These are phyloP conservation scores for Pseudomyrmex sp. DNA, from an alignment of 1,140 invertebrate genomes.

Conservation along the genomic window DNA sequence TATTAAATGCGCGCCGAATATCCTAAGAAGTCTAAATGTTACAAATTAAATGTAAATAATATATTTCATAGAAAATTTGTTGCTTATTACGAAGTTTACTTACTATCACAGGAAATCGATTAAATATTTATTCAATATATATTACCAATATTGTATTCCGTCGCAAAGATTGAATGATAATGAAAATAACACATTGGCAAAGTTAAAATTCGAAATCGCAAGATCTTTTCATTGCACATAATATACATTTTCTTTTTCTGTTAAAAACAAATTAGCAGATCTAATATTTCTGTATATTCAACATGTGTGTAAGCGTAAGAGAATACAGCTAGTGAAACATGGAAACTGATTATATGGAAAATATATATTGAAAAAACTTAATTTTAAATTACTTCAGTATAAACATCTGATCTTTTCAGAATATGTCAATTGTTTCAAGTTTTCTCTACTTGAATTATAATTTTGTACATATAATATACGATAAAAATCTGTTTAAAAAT, in stretches of 20 bases:
- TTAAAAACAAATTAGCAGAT: slow-evolving; percentile 38
- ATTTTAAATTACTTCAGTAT: slow-evolving; percentile 21
- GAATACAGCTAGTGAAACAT: background rate
- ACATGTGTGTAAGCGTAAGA: slow-evolving; percentile 30
- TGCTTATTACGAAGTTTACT: slow-evolving; percentile 56
- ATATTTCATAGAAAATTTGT: slow-evolving; percentile 40
- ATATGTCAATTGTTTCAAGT: background rate
- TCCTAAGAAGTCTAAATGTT: slow-evolving; percentile 8
- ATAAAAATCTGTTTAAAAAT: slow-evolving; percentile 2
- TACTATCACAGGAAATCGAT: slow-evolving; percentile 59
- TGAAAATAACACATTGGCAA: slow-evolving; percentile 51
- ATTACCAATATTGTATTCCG: slow-evolving; percentile 29
- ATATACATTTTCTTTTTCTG: background rate
- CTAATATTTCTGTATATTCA: slow-evolving; percentile 27
- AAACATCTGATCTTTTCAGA: background rate
- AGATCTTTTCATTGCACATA: slow-evolving; percentile 37
- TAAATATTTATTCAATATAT: slow-evolving; percentile 44
- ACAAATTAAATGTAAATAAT: slow-evolving; percentile 47
- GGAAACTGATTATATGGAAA: background rate
- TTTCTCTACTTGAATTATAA: background rate
- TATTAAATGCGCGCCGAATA: slow-evolving; percentile 53
- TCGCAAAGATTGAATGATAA: background rate
- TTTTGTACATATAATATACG: background rate
- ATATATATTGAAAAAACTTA: slow-evolving; percentile 25
- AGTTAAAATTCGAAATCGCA: slow-evolving; percentile 55